phyloP scores from a whole-genome alignment of 2,888 invertebrate species.

The Ophioninae sp. region DNA sequence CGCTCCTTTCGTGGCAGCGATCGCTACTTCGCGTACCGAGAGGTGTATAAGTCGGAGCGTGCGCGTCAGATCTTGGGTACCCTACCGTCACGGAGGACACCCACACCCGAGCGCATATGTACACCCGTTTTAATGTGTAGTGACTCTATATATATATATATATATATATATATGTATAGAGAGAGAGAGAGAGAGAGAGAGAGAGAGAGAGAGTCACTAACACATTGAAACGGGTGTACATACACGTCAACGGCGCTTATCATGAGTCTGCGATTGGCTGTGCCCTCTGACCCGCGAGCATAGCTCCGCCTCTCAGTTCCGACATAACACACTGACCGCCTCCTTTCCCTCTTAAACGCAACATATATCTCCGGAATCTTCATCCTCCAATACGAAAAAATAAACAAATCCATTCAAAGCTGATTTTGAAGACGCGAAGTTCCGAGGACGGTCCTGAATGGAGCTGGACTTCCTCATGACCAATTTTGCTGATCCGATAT shows the following conservation, averaged over 20 bases:
- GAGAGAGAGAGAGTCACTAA: background rate
- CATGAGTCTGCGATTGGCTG: conserved; percentile 75
- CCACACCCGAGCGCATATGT: background rate
- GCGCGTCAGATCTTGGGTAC: conserved; percentile 46
- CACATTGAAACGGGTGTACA: too few relatives aligned
- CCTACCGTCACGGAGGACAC: conserved; percentile 32
- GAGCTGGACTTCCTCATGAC: too few relatives aligned
- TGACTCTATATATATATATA: background rate
- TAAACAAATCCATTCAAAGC: too few relatives aligned
- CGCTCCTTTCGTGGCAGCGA: background rate
- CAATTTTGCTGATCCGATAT: too few relatives aligned
- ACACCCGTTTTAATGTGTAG: background rate
- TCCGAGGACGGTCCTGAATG: too few relatives aligned
- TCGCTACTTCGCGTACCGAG: conserved; percentile 5
- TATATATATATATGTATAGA: background rate
- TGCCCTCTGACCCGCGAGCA: conserved; percentile 75
- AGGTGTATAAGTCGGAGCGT: conserved; percentile 52
- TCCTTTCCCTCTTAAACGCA: conserved; percentile 56
- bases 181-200: too few relatives aligned
- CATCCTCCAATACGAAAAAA: background rate
- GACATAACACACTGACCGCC: conserved; percentile 65
- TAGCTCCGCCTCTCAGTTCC: conserved; percentile 76
- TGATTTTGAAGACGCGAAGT: too few relatives aligned
- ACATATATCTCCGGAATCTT: conserved; percentile 39
- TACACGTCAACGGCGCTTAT: conserved; percentile 72